Evolutionary conservation across 2,113 vertebrate genomes (phyloP).

Genomic region (Orientallactaga bullata): DNA sequence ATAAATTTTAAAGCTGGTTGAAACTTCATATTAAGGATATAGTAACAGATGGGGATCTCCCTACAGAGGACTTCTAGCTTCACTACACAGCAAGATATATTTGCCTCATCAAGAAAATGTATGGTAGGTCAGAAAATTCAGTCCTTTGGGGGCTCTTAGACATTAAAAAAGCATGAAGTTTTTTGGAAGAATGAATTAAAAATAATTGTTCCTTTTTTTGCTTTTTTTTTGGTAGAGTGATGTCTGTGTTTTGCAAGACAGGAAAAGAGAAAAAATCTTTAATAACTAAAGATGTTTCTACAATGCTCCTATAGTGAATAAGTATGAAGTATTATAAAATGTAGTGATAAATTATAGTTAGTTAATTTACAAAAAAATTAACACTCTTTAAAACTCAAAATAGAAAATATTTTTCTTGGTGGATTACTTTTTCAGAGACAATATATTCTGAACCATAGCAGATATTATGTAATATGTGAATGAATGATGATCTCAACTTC

Average conservation of each 20-base stretch:
- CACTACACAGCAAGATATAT: slow-evolving; percentile 71
- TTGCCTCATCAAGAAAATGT: slow-evolving; percentile 77
- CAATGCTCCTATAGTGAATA: neutral
- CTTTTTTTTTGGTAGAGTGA: neutral
- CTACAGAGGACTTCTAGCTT: slow-evolving; percentile 68
- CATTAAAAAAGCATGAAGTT: slow-evolving; percentile 71
- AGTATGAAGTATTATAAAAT: neutral
- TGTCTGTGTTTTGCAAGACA: neutral
- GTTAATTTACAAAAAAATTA: neutral
- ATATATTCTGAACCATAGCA: neutral
- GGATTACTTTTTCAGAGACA: neutral
- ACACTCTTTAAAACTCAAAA: neutral
- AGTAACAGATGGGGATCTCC: slow-evolving; percentile 77
- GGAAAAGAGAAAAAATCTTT: neutral
- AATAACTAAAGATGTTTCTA: neutral
- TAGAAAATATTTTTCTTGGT: neutral
- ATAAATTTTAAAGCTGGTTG: slow-evolving; percentile 71
- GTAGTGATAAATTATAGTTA: neutral
- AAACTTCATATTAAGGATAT: slow-evolving; percentile 21
- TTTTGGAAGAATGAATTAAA: slow-evolving; percentile 53
- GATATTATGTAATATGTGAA: neutral
- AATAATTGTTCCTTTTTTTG: slow-evolving; percentile 49
- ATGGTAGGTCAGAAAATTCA: slow-evolving; percentile 67
- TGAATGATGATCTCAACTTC: neutral
- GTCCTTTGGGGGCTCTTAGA: slow-evolving; percentile 52